Percentiles rank a stretch among this genome's conserved stretches.
Conservation (phyloP, 2,888 invertebrate genomes). For the Drosophila colorata region DNA sequence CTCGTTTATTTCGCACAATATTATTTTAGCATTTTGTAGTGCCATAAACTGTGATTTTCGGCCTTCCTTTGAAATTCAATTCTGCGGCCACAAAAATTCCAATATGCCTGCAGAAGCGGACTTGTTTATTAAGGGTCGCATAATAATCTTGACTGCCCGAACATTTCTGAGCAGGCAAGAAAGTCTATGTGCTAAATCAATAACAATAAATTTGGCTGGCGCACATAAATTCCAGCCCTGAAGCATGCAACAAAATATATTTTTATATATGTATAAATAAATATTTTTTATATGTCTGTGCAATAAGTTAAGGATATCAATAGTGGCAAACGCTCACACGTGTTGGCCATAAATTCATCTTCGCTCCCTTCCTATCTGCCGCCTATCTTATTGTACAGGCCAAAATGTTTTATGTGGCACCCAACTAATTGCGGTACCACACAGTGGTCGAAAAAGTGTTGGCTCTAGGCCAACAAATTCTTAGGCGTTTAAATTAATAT, state of each 20-base stretch:
- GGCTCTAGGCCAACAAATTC: conserved; percentile 14
- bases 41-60: conserved; percentile 11
- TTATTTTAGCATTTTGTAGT: conserved; percentile 1
- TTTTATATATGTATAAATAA: not conserved
- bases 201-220: conserved; percentile 64
- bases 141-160: conserved; percentile 47
- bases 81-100: conserved; percentile 15
- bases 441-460: conserved; percentile 17
- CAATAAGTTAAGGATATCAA: conserved; percentile 21
- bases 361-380: not conserved
- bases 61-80: conserved; percentile 7
- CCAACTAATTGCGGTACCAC: conserved; percentile 36
- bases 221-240: conserved; percentile 35
- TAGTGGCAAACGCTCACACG: conserved; percentile 34
- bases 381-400: not conserved
- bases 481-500: not conserved
- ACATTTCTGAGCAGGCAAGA: conserved; percentile 14
- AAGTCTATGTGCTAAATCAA: conserved; percentile 57
- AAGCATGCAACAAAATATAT: conserved; percentile 13
- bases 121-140: conserved; percentile 53
- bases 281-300: conserved; percentile 16
- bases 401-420: conserved; percentile 25
- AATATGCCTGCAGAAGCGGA: conserved; percentile 12
- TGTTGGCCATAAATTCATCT: conserved; percentile 57
- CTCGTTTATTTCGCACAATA: not conserved